Percentiles rank a stretch among this genome's conserved stretches.
phyloP scores from a whole-genome alignment of 2,888 invertebrate species.

The Drosophila dives region DNA sequence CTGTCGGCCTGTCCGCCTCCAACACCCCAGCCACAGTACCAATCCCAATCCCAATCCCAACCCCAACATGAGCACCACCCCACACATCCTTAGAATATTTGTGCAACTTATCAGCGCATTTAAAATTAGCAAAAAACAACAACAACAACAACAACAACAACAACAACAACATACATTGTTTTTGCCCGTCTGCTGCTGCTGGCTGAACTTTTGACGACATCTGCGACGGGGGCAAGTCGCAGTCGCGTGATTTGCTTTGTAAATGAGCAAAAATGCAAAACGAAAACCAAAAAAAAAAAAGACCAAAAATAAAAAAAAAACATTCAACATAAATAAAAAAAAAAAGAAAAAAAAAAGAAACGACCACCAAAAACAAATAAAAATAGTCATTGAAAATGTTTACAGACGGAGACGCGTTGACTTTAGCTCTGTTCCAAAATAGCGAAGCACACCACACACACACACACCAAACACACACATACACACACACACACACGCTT shows the following conservation, averaged over 20 bases:
- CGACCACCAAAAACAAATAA: conserved; percentile 51
- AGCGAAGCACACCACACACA: conserved; percentile 33
- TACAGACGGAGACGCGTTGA: conserved; percentile 55
- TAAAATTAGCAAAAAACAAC: conserved; percentile 68
- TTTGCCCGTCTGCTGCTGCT: conserved; percentile 37
- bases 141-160: conserved; percentile 1
- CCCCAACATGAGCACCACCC: background rate
- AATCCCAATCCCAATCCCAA: background rate
- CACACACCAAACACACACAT: conserved; percentile 1
- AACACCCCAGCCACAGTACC: conserved; percentile 11
- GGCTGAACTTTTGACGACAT: conserved; percentile 72
- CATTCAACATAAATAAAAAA: background rate
- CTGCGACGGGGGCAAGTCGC: conserved; percentile 66
- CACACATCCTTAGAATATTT: conserved; percentile 73
- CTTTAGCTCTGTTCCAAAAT: conserved; percentile 65
- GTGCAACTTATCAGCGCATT: conserved; percentile 80
- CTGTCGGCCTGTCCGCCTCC: background rate
- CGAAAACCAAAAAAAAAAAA: conserved; percentile 39
- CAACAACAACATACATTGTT: conserved; percentile 38
- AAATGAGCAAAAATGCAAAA: conserved; percentile 74
- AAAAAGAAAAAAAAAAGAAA: conserved; percentile 22
- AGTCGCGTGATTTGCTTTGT: conserved; percentile 79
- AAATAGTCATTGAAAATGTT: conserved; percentile 81
- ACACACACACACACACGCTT: conserved; percentile 3
- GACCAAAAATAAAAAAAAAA: conserved; percentile 30